Conservation (phyloP, 1,140 invertebrate species). For the Nephotettix cincticeps region DNA sequence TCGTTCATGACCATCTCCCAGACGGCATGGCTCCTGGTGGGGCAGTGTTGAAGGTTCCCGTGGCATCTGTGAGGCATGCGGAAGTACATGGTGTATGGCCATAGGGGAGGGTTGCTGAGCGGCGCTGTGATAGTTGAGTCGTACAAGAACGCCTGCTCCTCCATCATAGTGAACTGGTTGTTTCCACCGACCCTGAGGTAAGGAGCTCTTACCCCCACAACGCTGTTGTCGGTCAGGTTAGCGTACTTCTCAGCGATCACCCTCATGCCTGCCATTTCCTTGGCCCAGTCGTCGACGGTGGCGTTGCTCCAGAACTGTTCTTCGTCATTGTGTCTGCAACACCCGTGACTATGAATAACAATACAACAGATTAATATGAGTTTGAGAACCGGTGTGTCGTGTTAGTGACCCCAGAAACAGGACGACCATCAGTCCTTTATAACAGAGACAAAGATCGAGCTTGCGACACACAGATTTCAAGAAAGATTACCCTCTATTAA, state of each 20-base stretch:
- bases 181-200: constrained; percentile 92
- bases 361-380: neutral
- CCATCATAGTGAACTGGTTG: constrained; percentile 98
- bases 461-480: constrained; percentile 2
- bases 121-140: constrained; percentile 94
- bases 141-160: constrained; percentile 93
- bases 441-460: neutral
- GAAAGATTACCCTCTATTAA: constrained; percentile 3
- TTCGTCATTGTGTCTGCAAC: constrained; percentile 80
- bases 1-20: constrained; percentile 99
- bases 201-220: constrained; percentile 91
- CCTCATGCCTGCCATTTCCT: constrained; percentile 95
- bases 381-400: constrained; percentile 9
- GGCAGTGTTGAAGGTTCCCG: constrained; percentile 90
- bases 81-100: constrained; percentile 98
- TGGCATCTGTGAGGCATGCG: constrained; percentile 94
- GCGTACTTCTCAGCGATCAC: constrained; percentile 91
- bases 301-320: constrained; percentile 94
- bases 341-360: constrained; percentile 8
- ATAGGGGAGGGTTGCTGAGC: constrained; percentile 87
- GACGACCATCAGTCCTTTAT: constrained; percentile 6
- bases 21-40: constrained; percentile 87
- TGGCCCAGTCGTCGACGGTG: constrained; percentile 90
- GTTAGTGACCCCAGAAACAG: neutral
- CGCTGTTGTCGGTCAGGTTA: constrained; percentile 90